These are phyloP conservation scores for Mastomys coucha DNA, from an alignment of 2,113 vertebrate genomes.

Conservation along the genomic window DNA sequence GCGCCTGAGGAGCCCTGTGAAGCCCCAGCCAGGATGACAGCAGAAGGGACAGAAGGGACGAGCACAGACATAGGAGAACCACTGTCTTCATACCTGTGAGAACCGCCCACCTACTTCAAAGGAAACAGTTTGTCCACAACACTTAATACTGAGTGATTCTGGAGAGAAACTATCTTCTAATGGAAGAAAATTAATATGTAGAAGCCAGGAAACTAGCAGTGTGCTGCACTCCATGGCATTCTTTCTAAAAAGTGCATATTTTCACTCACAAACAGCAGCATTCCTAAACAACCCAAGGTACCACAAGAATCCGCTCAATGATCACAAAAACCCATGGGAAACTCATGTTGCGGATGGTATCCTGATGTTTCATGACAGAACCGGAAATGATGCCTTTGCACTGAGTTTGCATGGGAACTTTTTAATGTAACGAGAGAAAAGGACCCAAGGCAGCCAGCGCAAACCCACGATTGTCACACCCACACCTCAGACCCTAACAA, in stretches of 20 bases:
- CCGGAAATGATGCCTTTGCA: not conserved
- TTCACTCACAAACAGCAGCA: not conserved
- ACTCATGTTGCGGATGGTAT: not conserved
- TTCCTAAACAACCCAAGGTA: not conserved
- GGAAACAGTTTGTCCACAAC: not conserved
- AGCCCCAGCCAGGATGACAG: rapidly evolving
- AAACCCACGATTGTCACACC: too few relatives aligned
- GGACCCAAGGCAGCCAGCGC: not conserved
- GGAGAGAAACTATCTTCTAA: not conserved
- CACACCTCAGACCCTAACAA: not conserved
- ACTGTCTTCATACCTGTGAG: too few relatives aligned
- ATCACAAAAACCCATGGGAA: too few relatives aligned
- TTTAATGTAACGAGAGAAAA: not conserved
- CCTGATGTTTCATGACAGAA: not conserved
- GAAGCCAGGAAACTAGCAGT: not conserved
- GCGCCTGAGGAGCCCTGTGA: not conserved
- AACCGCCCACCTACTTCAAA: not conserved
- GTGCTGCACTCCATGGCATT: not conserved
- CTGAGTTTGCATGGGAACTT: not conserved
- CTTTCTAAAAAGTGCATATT: not conserved
- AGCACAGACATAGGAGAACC: not conserved
- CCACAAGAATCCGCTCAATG: too few relatives aligned
- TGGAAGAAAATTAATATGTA: not conserved
- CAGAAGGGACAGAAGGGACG: rapidly evolving
- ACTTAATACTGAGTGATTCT: not conserved